A percentile compares a stretch with the other conserved stretches of the same genome.
Evolutionary conservation across 2,113 vertebrate species (phyloP).

Genomic region (Saccopteryx bilineata): DNA sequence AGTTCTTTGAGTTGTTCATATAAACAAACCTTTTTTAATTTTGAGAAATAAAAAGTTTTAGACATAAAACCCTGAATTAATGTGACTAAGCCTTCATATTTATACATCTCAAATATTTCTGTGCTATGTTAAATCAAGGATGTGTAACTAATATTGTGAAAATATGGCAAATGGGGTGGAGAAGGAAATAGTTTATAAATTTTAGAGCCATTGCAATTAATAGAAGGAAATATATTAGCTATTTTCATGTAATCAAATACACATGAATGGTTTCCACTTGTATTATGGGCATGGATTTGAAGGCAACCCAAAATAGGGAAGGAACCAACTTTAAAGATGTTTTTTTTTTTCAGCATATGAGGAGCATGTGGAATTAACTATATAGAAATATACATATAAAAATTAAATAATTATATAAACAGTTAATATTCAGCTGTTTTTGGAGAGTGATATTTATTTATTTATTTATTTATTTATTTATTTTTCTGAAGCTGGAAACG

Average conservation of each 20-base stretch:
- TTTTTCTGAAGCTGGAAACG: no score
- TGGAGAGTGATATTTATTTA: neutral
- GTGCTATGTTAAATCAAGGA: neutral
- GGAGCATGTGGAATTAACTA: conserved; percentile 65
- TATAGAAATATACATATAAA: conserved; percentile 50
- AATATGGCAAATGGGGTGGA: conserved; percentile 32
- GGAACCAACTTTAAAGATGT: conserved; percentile 64
- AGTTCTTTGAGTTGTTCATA: neutral
- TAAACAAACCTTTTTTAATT: neutral
- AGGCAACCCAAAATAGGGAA: conserved; percentile 29
- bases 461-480: neutral
- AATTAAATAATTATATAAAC: conserved; percentile 52
- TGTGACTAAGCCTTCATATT: neutral
- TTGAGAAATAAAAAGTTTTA: conserved; percentile 42
- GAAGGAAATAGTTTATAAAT: conserved; percentile 69
- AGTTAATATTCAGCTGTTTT: conserved; percentile 45
- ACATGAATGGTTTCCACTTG: conserved; percentile 67
- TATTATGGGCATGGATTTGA: conserved; percentile 61
- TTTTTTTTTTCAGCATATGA: conserved; percentile 56
- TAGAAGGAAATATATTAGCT: conserved; percentile 60
- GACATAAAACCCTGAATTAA: neutral
- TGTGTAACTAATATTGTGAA: conserved; percentile 54
- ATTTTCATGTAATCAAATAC: conserved; percentile 69
- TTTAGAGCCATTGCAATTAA: conserved; percentile 69
- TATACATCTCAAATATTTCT: conserved; percentile 24